phyloP scores from a whole-genome alignment of 2,113 vertebrate species.

The Epinephelus moara region DNA sequence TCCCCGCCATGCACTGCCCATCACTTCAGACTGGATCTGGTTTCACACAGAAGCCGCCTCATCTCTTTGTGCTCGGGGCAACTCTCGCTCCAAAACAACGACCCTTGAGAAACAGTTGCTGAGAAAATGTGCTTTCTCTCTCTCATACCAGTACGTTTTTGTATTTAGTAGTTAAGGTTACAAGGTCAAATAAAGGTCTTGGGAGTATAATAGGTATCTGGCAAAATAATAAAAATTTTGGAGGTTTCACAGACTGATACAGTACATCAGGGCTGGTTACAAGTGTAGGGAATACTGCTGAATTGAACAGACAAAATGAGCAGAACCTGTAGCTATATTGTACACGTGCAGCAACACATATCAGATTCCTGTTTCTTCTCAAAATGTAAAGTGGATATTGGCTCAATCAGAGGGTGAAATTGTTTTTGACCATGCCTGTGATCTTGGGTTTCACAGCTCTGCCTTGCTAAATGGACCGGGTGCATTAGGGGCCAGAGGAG shows the following conservation, averaged over 20 bases:
- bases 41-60: slow-evolving; percentile 73
- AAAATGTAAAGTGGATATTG: slow-evolving; percentile 66
- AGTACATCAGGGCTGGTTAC: background rate
- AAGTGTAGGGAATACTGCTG: background rate
- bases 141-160: background rate
- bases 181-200: background rate
- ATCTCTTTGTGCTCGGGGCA: slow-evolving; percentile 42
- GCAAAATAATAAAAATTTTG: background rate
- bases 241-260: background rate
- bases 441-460: slow-evolving; percentile 80
- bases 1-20: slow-evolving; percentile 60
- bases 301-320: slow-evolving; percentile 1
- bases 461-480: slow-evolving; percentile 75
- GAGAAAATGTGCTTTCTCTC: slow-evolving; percentile 14
- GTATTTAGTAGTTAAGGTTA: background rate
- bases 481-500: slow-evolving; percentile 76
- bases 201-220: background rate
- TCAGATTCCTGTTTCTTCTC: slow-evolving; percentile 45
- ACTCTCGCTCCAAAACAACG: slow-evolving; percentile 52
- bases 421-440: slow-evolving; percentile 74
- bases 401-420: slow-evolving; percentile 76
- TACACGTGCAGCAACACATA: slow-evolving; percentile 8
- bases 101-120: slow-evolving; percentile 29
- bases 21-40: slow-evolving; percentile 70
- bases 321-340: slow-evolving; percentile 7